These are phyloP conservation scores for Porites rus DNA, from an alignment of 92 coral and sea anemone genomes.

Conservation along the genomic window DNA sequence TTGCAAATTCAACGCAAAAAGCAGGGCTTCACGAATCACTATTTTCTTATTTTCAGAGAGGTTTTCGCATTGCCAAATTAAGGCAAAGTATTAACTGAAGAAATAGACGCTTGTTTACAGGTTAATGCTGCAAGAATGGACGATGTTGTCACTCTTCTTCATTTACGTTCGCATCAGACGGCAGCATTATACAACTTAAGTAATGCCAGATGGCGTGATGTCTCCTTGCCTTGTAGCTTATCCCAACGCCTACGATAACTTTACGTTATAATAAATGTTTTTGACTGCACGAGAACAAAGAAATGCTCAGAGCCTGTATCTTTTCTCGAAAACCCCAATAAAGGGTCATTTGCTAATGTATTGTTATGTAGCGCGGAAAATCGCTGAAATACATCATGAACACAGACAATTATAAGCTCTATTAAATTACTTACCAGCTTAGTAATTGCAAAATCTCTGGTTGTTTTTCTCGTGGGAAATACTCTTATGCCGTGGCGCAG, in stretches of 20 bases:
- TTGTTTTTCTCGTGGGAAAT: constrained; percentile 58
- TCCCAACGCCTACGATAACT: constrained; percentile 18
- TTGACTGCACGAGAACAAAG: constrained; percentile 11
- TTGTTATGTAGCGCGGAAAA: constrained; percentile 26
- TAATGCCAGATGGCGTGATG: constrained; percentile 30
- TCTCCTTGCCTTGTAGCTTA: not conserved
- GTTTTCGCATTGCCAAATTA: not conserved
- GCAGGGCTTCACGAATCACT: not conserved
- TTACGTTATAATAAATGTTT: constrained; percentile 23
- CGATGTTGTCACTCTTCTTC: too few relatives aligned
- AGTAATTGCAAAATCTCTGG: constrained; percentile 38
- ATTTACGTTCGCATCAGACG: not conserved
- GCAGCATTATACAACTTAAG: not conserved
- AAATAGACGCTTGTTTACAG: not conserved
- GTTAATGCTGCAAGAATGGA: too few relatives aligned
- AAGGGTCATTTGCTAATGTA: not conserved
- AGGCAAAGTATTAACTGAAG: not conserved
- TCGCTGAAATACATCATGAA: constrained; percentile 37
- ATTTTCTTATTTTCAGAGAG: constrained; percentile 6
- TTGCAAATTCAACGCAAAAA: not conserved
- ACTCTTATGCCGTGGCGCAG: constrained; percentile 44
- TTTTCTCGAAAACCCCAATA: not conserved
- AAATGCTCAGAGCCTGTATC: constrained; percentile 11
- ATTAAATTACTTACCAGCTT: constrained; percentile 26
- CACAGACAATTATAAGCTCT: constrained; percentile 51